These are phyloP conservation scores for Drosophila buzzatii DNA, from an alignment of 2,888 invertebrate genomes.

Conservation along the genomic window DNA sequence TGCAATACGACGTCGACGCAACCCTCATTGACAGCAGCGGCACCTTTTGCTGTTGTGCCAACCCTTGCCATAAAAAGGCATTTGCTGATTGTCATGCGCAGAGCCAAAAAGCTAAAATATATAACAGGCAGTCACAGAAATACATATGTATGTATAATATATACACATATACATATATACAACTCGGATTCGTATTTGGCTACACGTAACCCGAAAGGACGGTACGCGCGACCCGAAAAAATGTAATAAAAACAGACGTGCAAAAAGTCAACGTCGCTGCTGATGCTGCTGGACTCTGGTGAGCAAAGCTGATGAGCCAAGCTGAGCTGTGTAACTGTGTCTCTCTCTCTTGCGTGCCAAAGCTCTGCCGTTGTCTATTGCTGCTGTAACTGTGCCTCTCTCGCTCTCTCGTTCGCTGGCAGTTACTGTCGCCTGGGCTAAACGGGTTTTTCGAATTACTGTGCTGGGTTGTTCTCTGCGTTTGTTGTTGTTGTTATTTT, in stretches of 20 bases:
- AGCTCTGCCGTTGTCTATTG: constrained; percentile 23
- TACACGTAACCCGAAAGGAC: constrained; percentile 54
- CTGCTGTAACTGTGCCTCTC: constrained; percentile 53
- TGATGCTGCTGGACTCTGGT: constrained; percentile 9
- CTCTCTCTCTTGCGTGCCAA: constrained; percentile 31
- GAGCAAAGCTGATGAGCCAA: constrained; percentile 6
- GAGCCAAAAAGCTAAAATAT: constrained; percentile 49
- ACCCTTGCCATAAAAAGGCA: constrained; percentile 75
- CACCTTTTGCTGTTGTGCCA: constrained; percentile 46
- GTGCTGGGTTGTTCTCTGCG: constrained; percentile 39
- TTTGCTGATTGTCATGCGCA: constrained; percentile 62
- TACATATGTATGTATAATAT: neutral
- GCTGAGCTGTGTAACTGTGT: constrained; percentile 38
- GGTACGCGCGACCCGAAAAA: constrained; percentile 43
- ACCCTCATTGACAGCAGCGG: constrained; percentile 51
- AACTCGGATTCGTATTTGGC: constrained; percentile 2
- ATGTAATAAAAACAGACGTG: constrained; percentile 78
- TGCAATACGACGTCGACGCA: constrained; percentile 29
- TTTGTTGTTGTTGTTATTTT: constrained; percentile 25
- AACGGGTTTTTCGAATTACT: constrained; percentile 46
- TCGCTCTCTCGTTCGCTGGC: constrained; percentile 21
- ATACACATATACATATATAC: neutral
- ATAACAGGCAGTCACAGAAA: constrained; percentile 35
- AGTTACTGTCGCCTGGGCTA: constrained; percentile 30
- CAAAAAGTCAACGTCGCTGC: constrained; percentile 54